Conservation (phyloP, 2,113 vertebrate genomes). For the Oreochromis niloticus region DNA sequence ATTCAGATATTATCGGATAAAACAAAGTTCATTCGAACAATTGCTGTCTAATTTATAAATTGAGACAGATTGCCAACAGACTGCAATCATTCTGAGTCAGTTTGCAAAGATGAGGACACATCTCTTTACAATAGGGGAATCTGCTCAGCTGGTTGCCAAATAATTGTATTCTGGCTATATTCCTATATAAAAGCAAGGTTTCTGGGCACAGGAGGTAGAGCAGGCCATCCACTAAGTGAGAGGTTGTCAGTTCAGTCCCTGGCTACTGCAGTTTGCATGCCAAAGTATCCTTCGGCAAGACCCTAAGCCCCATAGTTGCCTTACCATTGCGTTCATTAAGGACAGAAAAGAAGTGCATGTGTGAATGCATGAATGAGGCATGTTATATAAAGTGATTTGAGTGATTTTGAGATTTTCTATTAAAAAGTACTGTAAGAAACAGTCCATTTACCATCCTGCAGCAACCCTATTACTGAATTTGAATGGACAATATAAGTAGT, state of each 20-base stretch:
- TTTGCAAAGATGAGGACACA: background rate
- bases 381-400: background rate
- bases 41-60: background rate
- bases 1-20: background rate
- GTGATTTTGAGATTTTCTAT: background rate
- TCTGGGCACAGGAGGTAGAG: background rate
- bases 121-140: background rate
- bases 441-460: background rate
- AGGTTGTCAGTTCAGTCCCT: background rate
- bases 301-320: background rate
- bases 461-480: background rate
- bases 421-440: background rate
- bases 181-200: background rate
- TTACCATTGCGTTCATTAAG: background rate
- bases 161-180: background rate
- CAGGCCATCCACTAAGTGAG: background rate
- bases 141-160: background rate
- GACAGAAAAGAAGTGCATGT: fast-evolving
- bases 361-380: background rate
- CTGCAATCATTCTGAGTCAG: background rate
- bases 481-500: background rate
- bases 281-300: background rate
- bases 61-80: background rate
- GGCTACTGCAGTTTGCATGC: background rate
- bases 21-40: background rate